Conservation (phyloP, 2,113 vertebrate genomes). For the Nycticebus coucang region DNA sequence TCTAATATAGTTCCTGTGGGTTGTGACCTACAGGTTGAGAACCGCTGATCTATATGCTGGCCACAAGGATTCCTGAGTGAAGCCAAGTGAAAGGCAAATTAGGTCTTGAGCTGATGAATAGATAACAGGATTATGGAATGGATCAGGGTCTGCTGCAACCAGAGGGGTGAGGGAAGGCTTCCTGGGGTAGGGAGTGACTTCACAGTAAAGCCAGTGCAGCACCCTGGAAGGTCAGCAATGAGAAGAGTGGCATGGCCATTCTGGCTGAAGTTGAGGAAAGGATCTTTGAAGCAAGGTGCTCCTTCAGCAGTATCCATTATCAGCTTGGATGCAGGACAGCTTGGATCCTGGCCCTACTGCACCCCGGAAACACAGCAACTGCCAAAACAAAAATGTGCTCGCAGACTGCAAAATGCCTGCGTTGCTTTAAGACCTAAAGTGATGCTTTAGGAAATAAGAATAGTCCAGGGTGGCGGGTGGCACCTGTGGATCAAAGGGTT, state of each 20-base stretch:
- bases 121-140: too few species aligned
- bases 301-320: neutral
- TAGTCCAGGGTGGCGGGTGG: too few species aligned
- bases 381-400: too few species aligned
- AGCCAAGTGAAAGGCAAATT: neutral
- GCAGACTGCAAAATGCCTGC: neutral
- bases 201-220: accelerated
- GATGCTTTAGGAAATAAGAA: neutral
- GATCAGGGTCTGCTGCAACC: accelerated
- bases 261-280: neutral
- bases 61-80: neutral
- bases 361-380: neutral
- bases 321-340: neutral
- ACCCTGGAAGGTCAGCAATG: neutral
- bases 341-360: neutral
- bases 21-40: too few species aligned
- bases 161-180: neutral
- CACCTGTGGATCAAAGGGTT: too few species aligned
- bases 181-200: neutral
- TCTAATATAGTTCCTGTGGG: too few species aligned
- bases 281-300: neutral
- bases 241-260: neutral
- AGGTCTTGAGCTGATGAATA: too few species aligned
- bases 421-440: accelerated
- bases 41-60: neutral